Evolutionary conservation across 2,113 vertebrate species (phyloP), one percentile per base, ranked within the genome.

Genomic region (Calypte anna): DNA sequence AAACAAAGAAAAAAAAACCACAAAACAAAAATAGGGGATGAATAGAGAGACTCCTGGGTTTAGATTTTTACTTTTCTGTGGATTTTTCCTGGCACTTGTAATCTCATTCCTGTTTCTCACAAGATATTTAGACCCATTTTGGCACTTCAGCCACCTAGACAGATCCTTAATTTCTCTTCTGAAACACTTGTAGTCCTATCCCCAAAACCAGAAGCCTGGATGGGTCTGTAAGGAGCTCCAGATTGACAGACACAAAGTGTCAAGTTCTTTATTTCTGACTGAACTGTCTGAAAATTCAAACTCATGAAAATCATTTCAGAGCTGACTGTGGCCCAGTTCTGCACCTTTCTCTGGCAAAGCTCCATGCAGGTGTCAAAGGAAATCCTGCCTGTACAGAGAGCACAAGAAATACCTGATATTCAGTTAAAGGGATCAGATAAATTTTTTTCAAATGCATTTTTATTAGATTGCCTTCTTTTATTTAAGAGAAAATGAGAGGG

Each of bases 331-430:
- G 54, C 27, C 9, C 58, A 27, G 2, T 25, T 73, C 40, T 80
- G n/a, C 51, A 24, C 25, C 30, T 73, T 66, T 53, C 28, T 75
- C 40, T 92, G 93, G 94, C 85, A 82, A 31, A 57, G 13, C 9
- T 90, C 86, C 93, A 86, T 73, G 79, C 38, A 88, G 54, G 27
- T 86, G 93, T 36, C 67, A 28, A 24, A 85, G 82, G 40, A 95
- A 93, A 82, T 61, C 38, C 66, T 27, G 38, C 22, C 53, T 51
- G 24, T 24, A 27, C 23, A 40, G 43, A n/a, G 4, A 79, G 40
- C 25, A 91, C 64, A 83, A 88, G 69, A 30, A 18, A n/a, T 33
- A 21, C 20, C 50, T 88, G 18, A 62, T 80, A 86, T 8, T 53
- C 80, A 73, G 9, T 30, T 40, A 73, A n/a, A 77, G 17, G 75